phyloP scores from a whole-genome alignment of 2,888 invertebrate species.

The Mimumesa dahlbomi region DNA sequence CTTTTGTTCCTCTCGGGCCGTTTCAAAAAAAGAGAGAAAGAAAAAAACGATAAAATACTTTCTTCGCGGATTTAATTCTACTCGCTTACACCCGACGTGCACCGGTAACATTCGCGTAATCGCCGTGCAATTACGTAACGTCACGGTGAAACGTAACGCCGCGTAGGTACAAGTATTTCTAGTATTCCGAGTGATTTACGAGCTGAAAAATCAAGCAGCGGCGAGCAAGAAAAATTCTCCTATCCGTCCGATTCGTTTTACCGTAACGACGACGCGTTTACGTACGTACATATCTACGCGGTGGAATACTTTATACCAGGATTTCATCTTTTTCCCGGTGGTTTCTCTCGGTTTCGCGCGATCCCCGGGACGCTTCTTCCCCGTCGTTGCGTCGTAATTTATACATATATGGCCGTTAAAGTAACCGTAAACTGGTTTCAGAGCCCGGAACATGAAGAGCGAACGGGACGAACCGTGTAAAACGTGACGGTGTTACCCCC shows the following conservation, averaged over 20 bases:
- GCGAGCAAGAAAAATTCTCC: no score
- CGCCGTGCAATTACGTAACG: no score
- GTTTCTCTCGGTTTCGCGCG: conserved; percentile 6
- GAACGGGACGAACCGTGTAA: not conserved
- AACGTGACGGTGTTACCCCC: conserved; percentile 4
- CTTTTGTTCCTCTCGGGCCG: not conserved
- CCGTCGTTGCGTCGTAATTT: conserved; percentile 15
- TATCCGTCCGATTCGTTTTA: no score
- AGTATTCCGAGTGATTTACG: no score
- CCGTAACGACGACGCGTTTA: no score
- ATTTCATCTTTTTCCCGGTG: not conserved
- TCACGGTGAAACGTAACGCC: no score
- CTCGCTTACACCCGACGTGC: no score
- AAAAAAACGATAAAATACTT: not conserved
- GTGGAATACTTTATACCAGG: conserved; percentile 8
- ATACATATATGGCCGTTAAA: conserved; percentile 9
- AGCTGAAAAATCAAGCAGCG: no score
- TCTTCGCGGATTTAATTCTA: not conserved
- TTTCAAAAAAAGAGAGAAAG: not conserved
- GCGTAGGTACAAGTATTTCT: no score
- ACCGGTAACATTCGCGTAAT: no score
- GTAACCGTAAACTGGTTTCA: conserved; percentile 27
- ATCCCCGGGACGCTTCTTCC: not conserved
- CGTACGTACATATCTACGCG: not conserved
- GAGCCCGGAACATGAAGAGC: conserved; percentile 15